Evolutionary conservation across 2,113 vertebrate genomes (phyloP), one percentile per base, ranked within the genome.

Genomic region (Anser brachyrhynchus): DNA sequence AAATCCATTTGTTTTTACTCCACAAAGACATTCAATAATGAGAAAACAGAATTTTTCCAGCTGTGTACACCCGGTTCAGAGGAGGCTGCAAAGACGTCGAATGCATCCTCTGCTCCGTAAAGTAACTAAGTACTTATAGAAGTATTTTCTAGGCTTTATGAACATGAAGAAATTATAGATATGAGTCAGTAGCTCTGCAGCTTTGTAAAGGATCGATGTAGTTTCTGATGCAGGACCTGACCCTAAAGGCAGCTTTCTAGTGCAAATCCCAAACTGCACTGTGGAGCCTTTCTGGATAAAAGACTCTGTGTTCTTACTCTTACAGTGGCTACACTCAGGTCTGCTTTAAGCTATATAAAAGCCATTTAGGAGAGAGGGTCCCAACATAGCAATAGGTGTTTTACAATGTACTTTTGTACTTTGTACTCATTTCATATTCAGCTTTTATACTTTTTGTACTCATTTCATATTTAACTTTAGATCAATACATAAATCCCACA

Each of bases 161-260:
- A 86, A 82, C 5, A 3, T 57, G 87, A 92, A 94, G 91, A 95
- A 95, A 91, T 78, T 83, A 77, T 52, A 70, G 81, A 61, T 84
- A 64, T 0, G 0, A 86, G 44, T 54, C 25, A 43, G 90, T 66
- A 75, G 46, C 33, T 80, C 73, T 86, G n/a, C 55, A 86, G 44
- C 39, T 94, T 91, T 92, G 44, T 66, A 59, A 74, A 71, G 69
- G 62, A 84, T 85, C 62, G 1, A 81, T 78, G 20, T 2, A 28
- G 20, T 61, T 94, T 84, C 80, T 96, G 77, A 79, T 75, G 62
- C 31, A 83, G 84, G 80, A 85, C 66, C 33, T 23, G 51, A 13
- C 69, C 90, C 83, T 94, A 84, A 86, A 87, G 80, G 92, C 86
- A 82, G 58, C 54, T 76, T 89, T 54, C 25, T 76, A 92, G 15